phyloP scores from a whole-genome alignment of 2,888 invertebrate genomes.

The Eutolmus rufibarbis region DNA sequence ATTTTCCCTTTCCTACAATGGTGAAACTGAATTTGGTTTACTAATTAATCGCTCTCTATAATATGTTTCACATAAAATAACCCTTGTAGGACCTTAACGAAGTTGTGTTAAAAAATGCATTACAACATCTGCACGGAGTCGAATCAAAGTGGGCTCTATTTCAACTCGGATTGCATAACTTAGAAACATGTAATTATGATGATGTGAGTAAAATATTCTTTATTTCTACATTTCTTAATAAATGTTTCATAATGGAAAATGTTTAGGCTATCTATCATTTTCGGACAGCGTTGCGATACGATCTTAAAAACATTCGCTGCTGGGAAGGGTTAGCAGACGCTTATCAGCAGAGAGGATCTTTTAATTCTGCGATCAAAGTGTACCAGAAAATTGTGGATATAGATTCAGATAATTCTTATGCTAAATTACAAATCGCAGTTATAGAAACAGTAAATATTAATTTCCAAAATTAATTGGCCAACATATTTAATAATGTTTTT shows the following conservation, averaged over 20 bases:
- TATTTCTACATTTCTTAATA: not conserved
- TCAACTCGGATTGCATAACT: slow-evolving; percentile 82
- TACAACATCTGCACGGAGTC: slow-evolving; percentile 63
- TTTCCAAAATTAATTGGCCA: not conserved
- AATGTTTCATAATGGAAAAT: not conserved
- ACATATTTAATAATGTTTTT: not conserved
- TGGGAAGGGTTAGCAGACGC: slow-evolving; percentile 93
- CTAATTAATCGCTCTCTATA: not conserved
- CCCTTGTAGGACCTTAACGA: slow-evolving; percentile 62
- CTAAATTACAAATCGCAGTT: slow-evolving; percentile 77
- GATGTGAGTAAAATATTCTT: slow-evolving; percentile 56
- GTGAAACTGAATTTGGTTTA: not conserved
- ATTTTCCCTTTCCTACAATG: not conserved
- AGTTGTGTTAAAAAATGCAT: slow-evolving; percentile 66
- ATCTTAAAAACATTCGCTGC: slow-evolving; percentile 74
- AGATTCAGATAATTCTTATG: slow-evolving; percentile 71
- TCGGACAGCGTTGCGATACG: slow-evolving; percentile 73
- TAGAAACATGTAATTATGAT: slow-evolving; percentile 75
- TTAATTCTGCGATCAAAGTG: slow-evolving; percentile 85
- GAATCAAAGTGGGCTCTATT: slow-evolving; percentile 80
- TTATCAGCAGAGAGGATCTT: slow-evolving; percentile 87
- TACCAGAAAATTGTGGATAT: slow-evolving; percentile 80
- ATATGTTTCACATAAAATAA: not conserved
- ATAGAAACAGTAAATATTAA: slow-evolving; percentile 67
- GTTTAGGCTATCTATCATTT: slow-evolving; percentile 75